Percentiles rank a stretch among this genome's conserved stretches.
Conservation (phyloP, 1,140 invertebrate genomes). For the Portunus trituberculatus region DNA sequence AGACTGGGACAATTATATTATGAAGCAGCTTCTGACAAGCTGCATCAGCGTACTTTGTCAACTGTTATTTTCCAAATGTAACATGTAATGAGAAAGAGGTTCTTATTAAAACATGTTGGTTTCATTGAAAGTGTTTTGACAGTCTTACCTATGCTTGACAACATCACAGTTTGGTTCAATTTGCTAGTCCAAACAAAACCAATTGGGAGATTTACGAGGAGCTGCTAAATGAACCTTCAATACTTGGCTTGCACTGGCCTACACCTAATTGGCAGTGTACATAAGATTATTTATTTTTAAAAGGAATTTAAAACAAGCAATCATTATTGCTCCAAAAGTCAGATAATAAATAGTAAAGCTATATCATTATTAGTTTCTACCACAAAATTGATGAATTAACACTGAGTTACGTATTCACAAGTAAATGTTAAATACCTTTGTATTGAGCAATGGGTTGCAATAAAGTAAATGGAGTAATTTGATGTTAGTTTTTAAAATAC, state of each 20-base stretch:
- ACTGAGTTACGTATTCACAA: neutral
- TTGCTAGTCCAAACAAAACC: neutral
- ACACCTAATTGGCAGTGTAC: neutral
- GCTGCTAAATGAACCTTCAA: neutral
- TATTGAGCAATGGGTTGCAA: slow-evolving; percentile 22
- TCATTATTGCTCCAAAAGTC: neutral
- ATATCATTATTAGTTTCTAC: neutral
- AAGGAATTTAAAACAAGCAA: neutral
- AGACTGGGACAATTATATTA: neutral
- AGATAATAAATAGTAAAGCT: neutral
- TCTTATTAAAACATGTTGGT: neutral
- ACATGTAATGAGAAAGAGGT: neutral
- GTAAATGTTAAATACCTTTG: neutral
- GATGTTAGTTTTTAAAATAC: slow-evolving; percentile 14
- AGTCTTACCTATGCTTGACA: neutral
- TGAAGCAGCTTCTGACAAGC: neutral
- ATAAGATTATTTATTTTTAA: neutral
- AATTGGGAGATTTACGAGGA: neutral
- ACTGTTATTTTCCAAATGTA: neutral
- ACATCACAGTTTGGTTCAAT: neutral
- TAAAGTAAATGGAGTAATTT: neutral
- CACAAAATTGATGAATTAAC: neutral
- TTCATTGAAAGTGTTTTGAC: no score
- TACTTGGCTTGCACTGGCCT: neutral
- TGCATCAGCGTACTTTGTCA: neutral